Evolutionary conservation across 2,888 invertebrate genomes (phyloP), one percentile per base, ranked within the genome.

Genomic region (Melanostoma scalare): DNA sequence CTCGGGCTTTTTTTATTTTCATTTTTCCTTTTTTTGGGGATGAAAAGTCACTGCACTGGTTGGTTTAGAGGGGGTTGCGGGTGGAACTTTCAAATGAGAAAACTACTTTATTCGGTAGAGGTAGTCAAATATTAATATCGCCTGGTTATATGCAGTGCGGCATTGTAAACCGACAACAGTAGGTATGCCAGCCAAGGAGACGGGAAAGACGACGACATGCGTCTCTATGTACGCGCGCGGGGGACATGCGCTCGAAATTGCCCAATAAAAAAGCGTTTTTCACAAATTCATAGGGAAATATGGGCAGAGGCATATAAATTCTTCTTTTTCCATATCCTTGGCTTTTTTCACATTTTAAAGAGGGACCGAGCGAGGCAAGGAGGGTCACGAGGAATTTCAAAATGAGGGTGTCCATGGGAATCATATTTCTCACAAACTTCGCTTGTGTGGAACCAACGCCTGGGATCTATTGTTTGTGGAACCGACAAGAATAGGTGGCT

Each of bases 201-300:
- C 67, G 74, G 55, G 61, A 74, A 42, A 44, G 31, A 80, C 72
- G 69, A 67, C 82, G 82, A 82, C 86, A 80, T 86, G 85, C 86
- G 85, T 87, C 85, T 20, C 20, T 82, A 78, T 86, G 77, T 86
- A 84, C 82, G 85, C 86, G 86, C 85, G 84, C 85, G 86, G 86
- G 86, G 86, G 87, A 88, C 88, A 88, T 87, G 87, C 87, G 88
- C 88, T 87, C 85, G 86, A 85, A 87, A 87, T 87, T 87, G 87
- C 87, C 88, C 88, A 88, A 88, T 88, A 88, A 88, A 88, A 87
- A 87, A 86, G 85, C 87, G 87, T 87, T 87, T 87, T 87, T 87
- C 87, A 86, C 86, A 87, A 85, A 87, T 87, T 88, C 88, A 87
- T 88, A 87, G 86, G 86, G 86, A 87, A 87, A 87, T 87, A 86